Percentiles rank a stretch among this genome's conserved stretches.
phyloP scores from a whole-genome alignment of 1,140 invertebrate genomes.

The Meloidogyne hapla region DNA sequence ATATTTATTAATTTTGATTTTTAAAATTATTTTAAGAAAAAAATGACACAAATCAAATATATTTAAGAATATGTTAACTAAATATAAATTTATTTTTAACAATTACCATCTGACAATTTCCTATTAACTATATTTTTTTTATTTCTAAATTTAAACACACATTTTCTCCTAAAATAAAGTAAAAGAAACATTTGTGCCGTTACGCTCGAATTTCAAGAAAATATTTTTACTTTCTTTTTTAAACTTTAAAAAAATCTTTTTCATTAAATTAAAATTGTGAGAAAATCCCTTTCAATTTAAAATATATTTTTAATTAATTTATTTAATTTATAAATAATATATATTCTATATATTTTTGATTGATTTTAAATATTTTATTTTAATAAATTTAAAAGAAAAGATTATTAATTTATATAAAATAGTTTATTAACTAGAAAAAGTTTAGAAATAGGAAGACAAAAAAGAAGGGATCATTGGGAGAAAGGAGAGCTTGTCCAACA shows the following conservation, averaged over 20 bases:
- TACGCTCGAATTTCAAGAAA: neutral
- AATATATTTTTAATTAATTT: constrained; percentile 3
- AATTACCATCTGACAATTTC: neutral
- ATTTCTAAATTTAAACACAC: neutral
- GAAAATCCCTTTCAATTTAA: neutral
- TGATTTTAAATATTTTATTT: too few species aligned
- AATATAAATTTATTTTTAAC: too few species aligned
- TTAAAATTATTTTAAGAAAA: too few species aligned
- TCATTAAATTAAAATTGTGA: neutral
- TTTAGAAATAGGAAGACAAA: too few species aligned
- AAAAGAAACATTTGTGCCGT: constrained; percentile 5
- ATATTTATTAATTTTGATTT: too few species aligned
- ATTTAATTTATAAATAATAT: too few species aligned
- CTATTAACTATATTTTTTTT: neutral
- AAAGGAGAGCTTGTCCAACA: too few species aligned
- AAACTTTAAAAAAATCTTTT: neutral
- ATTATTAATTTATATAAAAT: too few species aligned
- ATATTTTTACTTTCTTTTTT: neutral
- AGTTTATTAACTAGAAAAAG: too few species aligned
- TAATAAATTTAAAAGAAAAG: too few species aligned
- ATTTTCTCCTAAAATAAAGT: neutral
- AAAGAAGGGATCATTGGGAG: too few species aligned
- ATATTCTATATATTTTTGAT: too few species aligned
- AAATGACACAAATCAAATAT: neutral
- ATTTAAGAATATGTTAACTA: neutral